Base-by-base conservation (phyloP, 2,113 vertebrate genomes). In the Bubo blakistoni region DNA sequence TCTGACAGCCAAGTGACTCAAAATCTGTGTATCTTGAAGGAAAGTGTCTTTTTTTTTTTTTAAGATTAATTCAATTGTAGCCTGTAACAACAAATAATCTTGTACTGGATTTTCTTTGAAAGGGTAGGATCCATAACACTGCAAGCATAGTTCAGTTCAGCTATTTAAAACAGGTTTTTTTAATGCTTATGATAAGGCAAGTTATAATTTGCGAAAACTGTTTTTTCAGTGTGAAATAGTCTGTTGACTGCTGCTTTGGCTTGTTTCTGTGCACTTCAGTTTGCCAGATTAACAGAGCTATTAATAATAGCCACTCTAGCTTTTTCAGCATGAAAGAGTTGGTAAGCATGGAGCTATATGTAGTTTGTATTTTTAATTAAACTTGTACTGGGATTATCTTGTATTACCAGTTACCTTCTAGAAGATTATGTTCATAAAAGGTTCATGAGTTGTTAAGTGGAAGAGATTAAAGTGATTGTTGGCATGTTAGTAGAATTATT, bases 301-400 rank as follows among this genome's bases (percentile, higher is more conserved):
- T 98, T 96, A 92, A 95, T 94, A 97, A 96, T 59, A 88, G 69
- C 90, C 62, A 57, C 81, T 95, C 80, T 70, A 63, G 82, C 82
- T 89, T 95, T 91, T 95, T 86, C 90, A 95, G 93, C 72, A 17
- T 77, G 87, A 76, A 88, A 44, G 92, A 71, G 82, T 71, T 91
- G 89, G 96, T 79, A 88, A 96, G 94, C 81, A 34, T 36, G 69
- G 82, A 94, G 82, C 88, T 96, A 80, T 83, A 88, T 55, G 73
- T 90, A 95, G 93, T 92, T 91, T 92, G 92, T 91, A 67, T 91
- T 95, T 96, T 97, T 97, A 97, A 98, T 97, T 97, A 97, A 97
- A 93, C 61, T 94, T 97, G 89, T 95, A n/a, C 91, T 80, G 92
- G 93, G 94, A 95, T 98, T 97, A 97, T 97, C 88, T 90, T 92